These are phyloP conservation scores for Pogoniulus pusillus DNA, from an alignment of 2,797 vertebrate genomes.

Conservation along the genomic window DNA sequence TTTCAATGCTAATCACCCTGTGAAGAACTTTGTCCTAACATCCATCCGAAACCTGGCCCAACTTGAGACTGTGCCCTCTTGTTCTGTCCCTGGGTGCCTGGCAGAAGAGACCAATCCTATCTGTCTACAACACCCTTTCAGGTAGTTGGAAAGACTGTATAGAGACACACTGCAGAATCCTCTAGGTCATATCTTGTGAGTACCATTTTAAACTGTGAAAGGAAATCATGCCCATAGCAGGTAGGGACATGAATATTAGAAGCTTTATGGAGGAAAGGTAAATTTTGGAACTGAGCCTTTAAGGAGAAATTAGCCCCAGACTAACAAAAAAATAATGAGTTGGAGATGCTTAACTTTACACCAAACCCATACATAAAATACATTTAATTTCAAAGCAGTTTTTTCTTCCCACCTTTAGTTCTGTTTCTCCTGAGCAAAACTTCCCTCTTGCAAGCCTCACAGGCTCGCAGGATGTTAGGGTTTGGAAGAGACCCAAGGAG, in stretches of 20 bases:
- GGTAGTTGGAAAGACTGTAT: too few relatives aligned
- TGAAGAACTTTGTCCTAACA: too few relatives aligned
- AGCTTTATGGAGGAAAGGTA: neutral
- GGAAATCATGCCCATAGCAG: neutral
- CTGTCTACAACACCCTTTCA: too few relatives aligned
- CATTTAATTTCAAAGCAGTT: neutral
- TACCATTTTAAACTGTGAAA: neutral
- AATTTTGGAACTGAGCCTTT: neutral
- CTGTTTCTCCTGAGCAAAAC: conserved; percentile 60
- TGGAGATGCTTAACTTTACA: neutral
- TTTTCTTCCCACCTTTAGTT: conserved; percentile 24
- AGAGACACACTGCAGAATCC: too few relatives aligned
- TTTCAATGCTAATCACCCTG: too few relatives aligned
- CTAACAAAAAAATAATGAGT: neutral
- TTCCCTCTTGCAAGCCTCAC: conserved; percentile 51
- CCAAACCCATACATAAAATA: neutral
- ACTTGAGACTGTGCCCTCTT: too few relatives aligned
- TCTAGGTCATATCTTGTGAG: neutral
- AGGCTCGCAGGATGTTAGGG: too few relatives aligned
- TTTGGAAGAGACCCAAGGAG: too few relatives aligned
- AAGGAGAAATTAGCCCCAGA: neutral
- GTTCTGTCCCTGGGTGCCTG: too few relatives aligned
- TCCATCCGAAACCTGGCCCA: too few relatives aligned
- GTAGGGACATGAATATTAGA: neutral
- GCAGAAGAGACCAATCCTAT: too few relatives aligned